phyloP scores from a whole-genome alignment of 1,140 invertebrate genomes.

The Oedothorax gibbosus region DNA sequence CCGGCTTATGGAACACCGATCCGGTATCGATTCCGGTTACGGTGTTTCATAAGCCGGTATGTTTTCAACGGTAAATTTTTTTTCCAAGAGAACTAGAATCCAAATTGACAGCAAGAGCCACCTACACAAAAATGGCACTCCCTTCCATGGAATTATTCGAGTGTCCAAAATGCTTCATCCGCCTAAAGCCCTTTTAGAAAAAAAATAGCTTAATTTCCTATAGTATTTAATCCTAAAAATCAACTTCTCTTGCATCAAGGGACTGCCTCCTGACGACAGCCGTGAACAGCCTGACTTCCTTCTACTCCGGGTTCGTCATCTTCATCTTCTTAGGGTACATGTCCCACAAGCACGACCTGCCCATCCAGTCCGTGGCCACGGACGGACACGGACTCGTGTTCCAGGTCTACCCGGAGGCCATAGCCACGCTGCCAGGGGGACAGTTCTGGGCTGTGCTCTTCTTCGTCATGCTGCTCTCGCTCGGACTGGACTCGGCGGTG shows the following conservation, averaged over 20 bases:
- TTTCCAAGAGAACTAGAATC: no score
- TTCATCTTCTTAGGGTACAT: constrained; percentile 96
- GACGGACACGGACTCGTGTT: constrained; percentile 88
- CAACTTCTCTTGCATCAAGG: constrained; percentile 56
- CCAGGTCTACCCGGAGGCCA: constrained; percentile 91
- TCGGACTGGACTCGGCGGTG: constrained; percentile 91
- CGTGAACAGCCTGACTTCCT: constrained; percentile 88
- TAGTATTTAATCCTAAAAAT: no score
- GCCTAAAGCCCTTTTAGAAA: no score
- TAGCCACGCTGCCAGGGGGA: constrained; percentile 86
- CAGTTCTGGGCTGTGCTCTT: constrained; percentile 91
- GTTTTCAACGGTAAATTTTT: no score
- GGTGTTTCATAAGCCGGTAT: no score
- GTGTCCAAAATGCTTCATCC: no score
- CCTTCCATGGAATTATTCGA: no score
- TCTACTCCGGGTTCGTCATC: constrained; percentile 93
- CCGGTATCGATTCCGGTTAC: no score
- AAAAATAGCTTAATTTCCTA: no score
- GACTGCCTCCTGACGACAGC: constrained; percentile 71
- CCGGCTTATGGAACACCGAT: no score
- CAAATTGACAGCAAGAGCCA: no score
- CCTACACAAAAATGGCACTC: no score
- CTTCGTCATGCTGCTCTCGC: constrained; percentile 92
- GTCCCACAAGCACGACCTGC: constrained; percentile 82
- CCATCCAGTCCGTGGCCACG: constrained; percentile 87